phyloP scores from a whole-genome alignment of 2,797 vertebrate genomes.

The Anguilla megastoma region DNA sequence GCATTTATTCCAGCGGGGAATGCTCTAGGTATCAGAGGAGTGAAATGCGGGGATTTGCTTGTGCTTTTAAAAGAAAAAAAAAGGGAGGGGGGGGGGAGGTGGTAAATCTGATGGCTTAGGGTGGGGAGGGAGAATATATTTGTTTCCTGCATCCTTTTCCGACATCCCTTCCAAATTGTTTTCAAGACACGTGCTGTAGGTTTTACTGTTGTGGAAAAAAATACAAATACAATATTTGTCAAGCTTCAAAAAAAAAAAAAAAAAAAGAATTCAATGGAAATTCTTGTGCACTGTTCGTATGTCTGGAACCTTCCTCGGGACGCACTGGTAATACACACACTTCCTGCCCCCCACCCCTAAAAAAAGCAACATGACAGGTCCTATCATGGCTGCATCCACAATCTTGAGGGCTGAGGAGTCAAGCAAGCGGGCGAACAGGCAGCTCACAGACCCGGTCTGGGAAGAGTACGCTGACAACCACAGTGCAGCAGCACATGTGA shows the following conservation, averaged over 20 bases:
- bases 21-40: neutral
- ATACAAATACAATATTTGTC: too few relatives aligned
- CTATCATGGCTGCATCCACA: neutral
- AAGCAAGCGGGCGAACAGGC: too few relatives aligned
- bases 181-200: neutral
- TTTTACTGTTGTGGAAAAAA: neutral
- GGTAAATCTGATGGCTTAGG: neutral
- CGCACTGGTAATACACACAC: neutral
- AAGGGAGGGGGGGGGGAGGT: neutral
- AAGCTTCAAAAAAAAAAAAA: neutral
- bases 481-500: too few relatives aligned
- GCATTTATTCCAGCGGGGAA: conserved; percentile 26
- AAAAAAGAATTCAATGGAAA: neutral
- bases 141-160: too few relatives aligned
- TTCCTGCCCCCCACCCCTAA: neutral
- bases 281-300: neutral
- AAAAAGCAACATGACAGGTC: neutral
- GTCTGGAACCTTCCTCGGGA: neutral
- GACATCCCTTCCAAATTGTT: neutral
- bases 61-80: neutral
- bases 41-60: conserved; percentile 5
- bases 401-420: neutral
- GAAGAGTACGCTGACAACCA: neutral
- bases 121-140: neutral
- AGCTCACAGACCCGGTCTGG: neutral